Base-by-base conservation (phyloP, 2,888 invertebrate genomes). In the Lymantria dispar region DNA sequence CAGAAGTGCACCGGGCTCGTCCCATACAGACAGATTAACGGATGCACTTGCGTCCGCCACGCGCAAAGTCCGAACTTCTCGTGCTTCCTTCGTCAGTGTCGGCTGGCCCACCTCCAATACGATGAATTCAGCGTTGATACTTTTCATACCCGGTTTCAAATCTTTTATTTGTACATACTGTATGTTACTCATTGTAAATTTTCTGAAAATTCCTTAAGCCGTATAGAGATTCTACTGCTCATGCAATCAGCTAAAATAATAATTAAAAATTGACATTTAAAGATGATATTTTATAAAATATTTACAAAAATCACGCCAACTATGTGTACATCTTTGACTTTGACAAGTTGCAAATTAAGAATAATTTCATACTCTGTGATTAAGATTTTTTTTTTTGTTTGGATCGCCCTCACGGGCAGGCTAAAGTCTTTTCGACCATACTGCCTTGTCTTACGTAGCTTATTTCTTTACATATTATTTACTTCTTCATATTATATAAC, bases 21-120 rank as follows among this genome's bases (percentile, higher is more conserved):
- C 98, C 99, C 99, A 99, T 62, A 99, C 95, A 7, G 98, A 98
- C 43, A 98, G 94, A 86, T 98, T 98, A 58, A 99, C 97, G 64
- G 95, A 95, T 11, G 97, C 98, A 52, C 96, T 94, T 67, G 94
- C 95, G 82, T 99, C 99, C 7, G 98, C 98, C 48, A 99, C 96
- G 91, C 98, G 97, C 76, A 98, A 95, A 45, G 98, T 98, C 73
- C 98, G 93, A 71, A 99, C 98, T 92, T 98, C 98, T 72, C 98
- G 96, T 76, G 97, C 97, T 80, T 99, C 98, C 90, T 99, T 98
- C 45, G 99, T 98, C 54, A 96, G 91, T 29, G 96, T 96, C 59
- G 96, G 95, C 78, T 94, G 94, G 71, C 98, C 97, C 76, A 98
- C 96, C 83, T 99, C 99, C 60, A 99, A 92, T 53, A 98, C 96